Base-by-base conservation (phyloP, 2,113 vertebrate genomes). In the Leucosticte australis region DNA sequence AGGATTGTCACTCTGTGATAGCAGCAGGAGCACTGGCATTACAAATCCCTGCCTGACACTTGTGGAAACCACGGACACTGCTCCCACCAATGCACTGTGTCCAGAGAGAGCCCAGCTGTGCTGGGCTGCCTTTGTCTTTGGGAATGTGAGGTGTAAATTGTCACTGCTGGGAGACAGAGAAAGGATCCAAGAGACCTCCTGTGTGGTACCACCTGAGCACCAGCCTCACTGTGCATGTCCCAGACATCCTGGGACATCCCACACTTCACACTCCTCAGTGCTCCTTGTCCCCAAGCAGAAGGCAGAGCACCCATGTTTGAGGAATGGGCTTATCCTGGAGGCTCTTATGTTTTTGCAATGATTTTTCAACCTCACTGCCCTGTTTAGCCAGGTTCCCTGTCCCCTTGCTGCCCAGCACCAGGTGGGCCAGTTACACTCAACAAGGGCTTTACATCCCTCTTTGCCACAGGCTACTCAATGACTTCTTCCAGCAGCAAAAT, bases 231-330 rank as follows among this genome's bases (percentile, higher is more conserved):
- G 33, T 3, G 39, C 0, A 0, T 6, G 16, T n/a, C 63, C 50
- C 10, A 2, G 23, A 4, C 57, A 26, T 7, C 63, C 81, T 30
- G 2, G 63, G 22, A 62, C 37, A 19, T 23, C 41, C 5, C 7
- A 1, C 47, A 1, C 52, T 27, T 10, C 39, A 6, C 46, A 0
- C 46, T 7, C 3, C 70, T 23, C 8, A 6, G 30, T 0, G 13
- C 77, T 57, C 26, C n/a, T 41, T 0, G 0, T 10, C 37, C 71
- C 60, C 42, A 2, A 0, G 0, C 56, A 10, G 2, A 19, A 28
- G 44, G 35, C 57, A 82, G 41, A 69, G 23, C 21, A 20, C 6
- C 49, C 1, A 0, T 4, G 6, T 21, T n/a, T 0, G 8, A 16
- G 88, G 1, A 84, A 59, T 0, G 3, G 63, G 31, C 26, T 95